phyloP scores from a whole-genome alignment of 2,113 vertebrate genomes.

The Myotis lucifugus region DNA sequence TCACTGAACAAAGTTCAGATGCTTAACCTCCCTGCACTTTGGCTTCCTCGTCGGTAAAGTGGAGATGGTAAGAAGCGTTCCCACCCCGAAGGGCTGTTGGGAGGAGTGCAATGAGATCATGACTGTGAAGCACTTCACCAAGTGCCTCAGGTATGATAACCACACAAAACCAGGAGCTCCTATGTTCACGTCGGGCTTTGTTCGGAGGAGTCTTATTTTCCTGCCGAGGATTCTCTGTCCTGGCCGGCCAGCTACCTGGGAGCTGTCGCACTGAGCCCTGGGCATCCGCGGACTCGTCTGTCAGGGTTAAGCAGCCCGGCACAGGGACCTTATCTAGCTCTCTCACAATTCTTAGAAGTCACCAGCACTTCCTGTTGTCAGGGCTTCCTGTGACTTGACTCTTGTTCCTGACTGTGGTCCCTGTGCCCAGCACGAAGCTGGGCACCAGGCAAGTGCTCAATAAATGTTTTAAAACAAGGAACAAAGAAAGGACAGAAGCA shows the following conservation, averaged over 20 bases:
- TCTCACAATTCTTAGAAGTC: constrained; percentile 15
- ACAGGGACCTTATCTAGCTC: neutral
- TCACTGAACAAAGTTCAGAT: neutral
- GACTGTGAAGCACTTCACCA: neutral
- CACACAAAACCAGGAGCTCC: neutral
- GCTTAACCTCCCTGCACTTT: neutral
- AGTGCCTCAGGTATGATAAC: neutral
- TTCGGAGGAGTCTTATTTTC: neutral
- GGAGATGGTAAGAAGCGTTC: neutral
- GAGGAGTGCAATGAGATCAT: neutral
- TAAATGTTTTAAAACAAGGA: constrained; percentile 20
- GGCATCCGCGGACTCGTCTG: neutral
- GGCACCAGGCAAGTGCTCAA: neutral
- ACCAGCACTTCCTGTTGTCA: constrained; percentile 47
- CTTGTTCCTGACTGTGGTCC: neutral
- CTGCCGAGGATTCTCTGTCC: neutral
- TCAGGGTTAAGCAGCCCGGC: neutral
- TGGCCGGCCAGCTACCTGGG: neutral
- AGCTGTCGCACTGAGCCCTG: neutral
- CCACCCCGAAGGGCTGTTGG: neutral
- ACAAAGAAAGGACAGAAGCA: neutral
- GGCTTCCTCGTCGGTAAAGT: neutral
- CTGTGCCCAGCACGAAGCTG: neutral
- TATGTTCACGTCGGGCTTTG: neutral
- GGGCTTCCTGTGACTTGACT: constrained; percentile 45